Percentiles rank a stretch among this genome's conserved stretches.
phyloP scores from a whole-genome alignment of 2,797 vertebrate species.

The Sebastes alutus region DNA sequence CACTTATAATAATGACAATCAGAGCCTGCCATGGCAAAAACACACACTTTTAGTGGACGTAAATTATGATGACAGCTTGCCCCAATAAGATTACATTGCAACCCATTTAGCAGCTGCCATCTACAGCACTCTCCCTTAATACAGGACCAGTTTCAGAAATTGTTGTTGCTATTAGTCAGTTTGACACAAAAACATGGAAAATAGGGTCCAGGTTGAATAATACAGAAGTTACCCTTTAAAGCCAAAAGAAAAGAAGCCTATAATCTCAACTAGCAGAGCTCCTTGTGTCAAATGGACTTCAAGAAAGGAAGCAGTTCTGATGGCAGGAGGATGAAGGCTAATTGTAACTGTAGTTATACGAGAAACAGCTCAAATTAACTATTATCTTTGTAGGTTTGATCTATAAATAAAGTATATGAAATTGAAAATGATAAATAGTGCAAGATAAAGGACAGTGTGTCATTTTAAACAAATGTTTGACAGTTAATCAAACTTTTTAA shows the following conservation, averaged over 20 bases:
- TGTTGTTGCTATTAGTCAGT: no score
- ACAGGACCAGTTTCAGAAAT: background rate
- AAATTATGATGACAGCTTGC: background rate
- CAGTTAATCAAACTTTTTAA: background rate
- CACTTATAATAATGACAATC: background rate
- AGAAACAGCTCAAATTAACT: background rate
- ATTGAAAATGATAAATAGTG: background rate
- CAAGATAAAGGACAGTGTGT: background rate
- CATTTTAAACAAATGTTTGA: no score
- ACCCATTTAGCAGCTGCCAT: background rate
- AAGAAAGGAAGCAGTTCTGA: background rate
- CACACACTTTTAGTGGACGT: background rate
- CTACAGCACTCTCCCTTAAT: background rate
- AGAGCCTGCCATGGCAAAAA: background rate
- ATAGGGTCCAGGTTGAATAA: no score
- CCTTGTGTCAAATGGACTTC: background rate
- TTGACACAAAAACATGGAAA: no score
- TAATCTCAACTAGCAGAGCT: background rate
- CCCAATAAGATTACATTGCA: background rate
- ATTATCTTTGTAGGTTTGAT: background rate
- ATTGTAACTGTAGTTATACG: background rate
- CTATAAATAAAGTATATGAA: background rate
- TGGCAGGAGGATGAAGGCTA: background rate
- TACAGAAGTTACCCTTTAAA: no score
- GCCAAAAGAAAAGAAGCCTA: background rate